phyloP scores from a whole-genome alignment of 2,113 vertebrate species.

The Anhinga rufa region DNA sequence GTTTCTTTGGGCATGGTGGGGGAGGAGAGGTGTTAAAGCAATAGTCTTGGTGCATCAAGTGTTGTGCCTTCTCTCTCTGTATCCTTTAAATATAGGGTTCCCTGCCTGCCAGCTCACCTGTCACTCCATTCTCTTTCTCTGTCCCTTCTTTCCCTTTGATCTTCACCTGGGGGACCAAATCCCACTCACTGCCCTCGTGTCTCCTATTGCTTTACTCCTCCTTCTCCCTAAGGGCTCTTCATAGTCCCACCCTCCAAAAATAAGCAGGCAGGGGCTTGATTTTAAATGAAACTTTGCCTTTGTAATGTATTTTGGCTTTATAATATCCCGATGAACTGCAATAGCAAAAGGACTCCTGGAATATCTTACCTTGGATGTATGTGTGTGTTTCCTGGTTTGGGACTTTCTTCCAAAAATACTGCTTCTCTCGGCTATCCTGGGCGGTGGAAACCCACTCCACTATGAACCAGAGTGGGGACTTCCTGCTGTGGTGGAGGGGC shows the following conservation, averaged over 20 bases:
- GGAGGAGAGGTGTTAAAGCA: neutral
- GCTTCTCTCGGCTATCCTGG: neutral
- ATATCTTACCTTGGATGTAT: neutral
- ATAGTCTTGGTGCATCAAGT: too few species aligned
- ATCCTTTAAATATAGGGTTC: too few species aligned
- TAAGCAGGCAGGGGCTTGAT: neutral
- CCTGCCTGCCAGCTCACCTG: neutral
- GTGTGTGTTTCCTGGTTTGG: neutral
- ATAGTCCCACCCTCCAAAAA: neutral
- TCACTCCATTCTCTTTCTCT: neutral
- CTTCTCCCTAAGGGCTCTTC: neutral
- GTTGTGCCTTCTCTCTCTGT: neutral
- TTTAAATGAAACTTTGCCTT: neutral
- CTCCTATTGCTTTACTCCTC: neutral
- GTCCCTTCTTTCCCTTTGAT: neutral
- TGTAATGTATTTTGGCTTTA: accelerated
- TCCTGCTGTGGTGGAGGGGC: neutral
- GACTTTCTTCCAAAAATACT: conserved; percentile 14
- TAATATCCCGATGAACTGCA: accelerated
- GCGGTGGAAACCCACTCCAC: conserved; percentile 38
- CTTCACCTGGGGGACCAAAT: neutral
- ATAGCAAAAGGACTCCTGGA: accelerated
- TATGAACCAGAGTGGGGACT: conserved; percentile 1
- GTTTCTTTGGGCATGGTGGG: accelerated
- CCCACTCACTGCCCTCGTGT: accelerated